phyloP scores from a whole-genome alignment of 1,140 invertebrate genomes.

The Drosophila elegans region DNA sequence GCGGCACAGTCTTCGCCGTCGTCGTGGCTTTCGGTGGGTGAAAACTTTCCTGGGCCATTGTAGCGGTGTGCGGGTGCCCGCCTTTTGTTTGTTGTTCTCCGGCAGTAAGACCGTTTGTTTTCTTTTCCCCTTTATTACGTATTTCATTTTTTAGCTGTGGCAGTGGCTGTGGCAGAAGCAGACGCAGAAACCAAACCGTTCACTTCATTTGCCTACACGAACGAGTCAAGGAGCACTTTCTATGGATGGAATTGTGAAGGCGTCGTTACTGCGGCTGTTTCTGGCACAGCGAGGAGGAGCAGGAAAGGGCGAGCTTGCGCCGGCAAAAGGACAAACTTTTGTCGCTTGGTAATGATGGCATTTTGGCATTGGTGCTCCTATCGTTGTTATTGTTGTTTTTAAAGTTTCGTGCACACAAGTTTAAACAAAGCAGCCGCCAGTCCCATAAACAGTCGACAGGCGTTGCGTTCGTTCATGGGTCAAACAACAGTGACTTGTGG shows the following conservation, averaged over 20 bases:
- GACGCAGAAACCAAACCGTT: constrained; percentile 44
- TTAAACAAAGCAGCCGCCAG: constrained; percentile 82
- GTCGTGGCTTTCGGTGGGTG: constrained; percentile 43
- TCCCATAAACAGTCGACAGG: constrained; percentile 81
- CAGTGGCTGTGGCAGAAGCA: constrained; percentile 24
- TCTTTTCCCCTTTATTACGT: constrained; percentile 58
- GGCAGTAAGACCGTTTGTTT: constrained; percentile 42
- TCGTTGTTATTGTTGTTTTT: constrained; percentile 64
- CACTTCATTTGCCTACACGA: constrained; percentile 80
- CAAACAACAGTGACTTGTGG: constrained; percentile 58
- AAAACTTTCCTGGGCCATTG: constrained; percentile 65
- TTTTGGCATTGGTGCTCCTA: constrained; percentile 66
- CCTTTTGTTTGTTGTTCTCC: constrained; percentile 67
- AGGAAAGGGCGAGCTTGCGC: constrained; percentile 9
- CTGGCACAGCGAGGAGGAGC: constrained; percentile 9
- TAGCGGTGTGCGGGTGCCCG: constrained; percentile 52
- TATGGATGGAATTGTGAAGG: constrained; percentile 38
- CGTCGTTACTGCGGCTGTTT: constrained; percentile 56
- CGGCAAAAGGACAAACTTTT: constrained; percentile 78
- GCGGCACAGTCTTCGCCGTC: constrained; percentile 42
- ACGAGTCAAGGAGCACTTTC: constrained; percentile 44
- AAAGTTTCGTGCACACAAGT: constrained; percentile 78
- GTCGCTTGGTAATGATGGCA: constrained; percentile 82
- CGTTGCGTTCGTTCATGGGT: constrained; percentile 72
- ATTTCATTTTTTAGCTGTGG: constrained; percentile 57